A percentile compares a stretch with the other conserved stretches of the same genome.
Evolutionary conservation across 2,888 invertebrate species (phyloP).

Genomic region (Xestobium rufovillosum): DNA sequence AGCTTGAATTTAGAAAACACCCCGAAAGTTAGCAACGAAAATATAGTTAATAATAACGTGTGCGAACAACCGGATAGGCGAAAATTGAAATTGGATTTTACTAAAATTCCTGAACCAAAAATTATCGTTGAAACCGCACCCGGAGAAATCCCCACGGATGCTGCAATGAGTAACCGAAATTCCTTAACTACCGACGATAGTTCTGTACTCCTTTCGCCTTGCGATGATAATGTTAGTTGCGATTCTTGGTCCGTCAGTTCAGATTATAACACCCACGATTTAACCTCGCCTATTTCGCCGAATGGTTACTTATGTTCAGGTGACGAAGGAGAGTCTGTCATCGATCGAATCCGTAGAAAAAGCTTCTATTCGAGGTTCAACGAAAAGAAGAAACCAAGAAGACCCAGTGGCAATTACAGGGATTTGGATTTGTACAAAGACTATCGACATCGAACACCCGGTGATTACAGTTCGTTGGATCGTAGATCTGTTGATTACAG

Average conservation of each 20-base stretch:
- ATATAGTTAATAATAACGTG: conserved; percentile 13
- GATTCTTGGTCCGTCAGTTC: conserved; percentile 65
- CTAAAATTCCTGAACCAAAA: conserved; percentile 30
- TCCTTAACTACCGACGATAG: conserved; percentile 40
- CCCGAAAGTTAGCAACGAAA: conserved; percentile 9
- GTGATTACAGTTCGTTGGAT: conserved; percentile 36
- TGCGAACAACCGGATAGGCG: conserved; percentile 36
- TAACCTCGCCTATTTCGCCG: conserved; percentile 46
- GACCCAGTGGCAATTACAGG: conserved; percentile 47
- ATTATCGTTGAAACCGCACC: too few species aligned
- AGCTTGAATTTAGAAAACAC: conserved; percentile 38
- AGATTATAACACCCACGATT: conserved; percentile 40
- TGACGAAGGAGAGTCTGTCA: conserved; percentile 59
- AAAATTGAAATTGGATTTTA: conserved; percentile 58
- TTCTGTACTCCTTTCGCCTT: conserved; percentile 50
- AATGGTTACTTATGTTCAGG: conserved; percentile 37
- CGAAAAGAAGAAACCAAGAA: conserved; percentile 66
- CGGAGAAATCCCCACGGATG: neutral
- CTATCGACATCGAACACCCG: conserved; percentile 22
- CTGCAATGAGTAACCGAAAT: conserved; percentile 41
- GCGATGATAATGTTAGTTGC: conserved; percentile 49
- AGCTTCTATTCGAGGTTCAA: conserved; percentile 87
- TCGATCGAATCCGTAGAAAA: conserved; percentile 78
- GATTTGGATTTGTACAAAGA: conserved; percentile 38
- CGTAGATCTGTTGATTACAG: conserved; percentile 30